These are phyloP conservation scores for Drosophila persimilis DNA, from an alignment of 1,140 invertebrate species.

Conservation along the genomic window DNA sequence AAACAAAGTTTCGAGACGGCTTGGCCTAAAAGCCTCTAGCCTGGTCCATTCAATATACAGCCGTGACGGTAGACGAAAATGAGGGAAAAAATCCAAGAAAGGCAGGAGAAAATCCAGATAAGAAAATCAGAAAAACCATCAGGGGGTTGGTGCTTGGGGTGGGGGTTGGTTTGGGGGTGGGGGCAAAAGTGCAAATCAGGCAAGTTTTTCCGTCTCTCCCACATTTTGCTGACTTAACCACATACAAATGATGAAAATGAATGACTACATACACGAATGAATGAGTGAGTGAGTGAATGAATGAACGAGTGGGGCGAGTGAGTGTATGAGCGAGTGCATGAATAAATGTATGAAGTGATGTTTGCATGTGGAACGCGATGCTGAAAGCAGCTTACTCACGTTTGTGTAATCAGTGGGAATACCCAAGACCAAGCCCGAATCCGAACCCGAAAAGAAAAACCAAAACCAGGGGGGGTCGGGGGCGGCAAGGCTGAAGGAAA, in stretches of 20 bases:
- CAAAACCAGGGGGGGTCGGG: constrained; percentile 1
- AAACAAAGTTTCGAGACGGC: constrained; percentile 25
- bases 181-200: constrained; percentile 60
- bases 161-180: neutral
- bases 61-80: constrained; percentile 35
- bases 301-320: constrained; percentile 14
- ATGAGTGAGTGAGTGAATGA: constrained; percentile 60
- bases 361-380: constrained; percentile 79
- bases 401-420: constrained; percentile 81
- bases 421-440: constrained; percentile 26
- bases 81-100: constrained; percentile 22
- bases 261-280: constrained; percentile 65
- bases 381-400: constrained; percentile 77
- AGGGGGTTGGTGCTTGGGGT: no score
- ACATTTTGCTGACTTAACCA: constrained; percentile 72
- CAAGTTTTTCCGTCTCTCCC: constrained; percentile 52
- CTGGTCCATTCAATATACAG: constrained; percentile 30
- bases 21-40: constrained; percentile 27
- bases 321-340: constrained; percentile 64
- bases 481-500: constrained; percentile 7
- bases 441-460: constrained; percentile 3
- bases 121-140: constrained; percentile 55
- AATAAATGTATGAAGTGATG: constrained; percentile 76
- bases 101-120: constrained; percentile 46
- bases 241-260: constrained; percentile 81